Percentiles rank a stretch among this genome's conserved stretches.
Conservation (phyloP, 2,888 invertebrate species). For the Arenicola marina region DNA sequence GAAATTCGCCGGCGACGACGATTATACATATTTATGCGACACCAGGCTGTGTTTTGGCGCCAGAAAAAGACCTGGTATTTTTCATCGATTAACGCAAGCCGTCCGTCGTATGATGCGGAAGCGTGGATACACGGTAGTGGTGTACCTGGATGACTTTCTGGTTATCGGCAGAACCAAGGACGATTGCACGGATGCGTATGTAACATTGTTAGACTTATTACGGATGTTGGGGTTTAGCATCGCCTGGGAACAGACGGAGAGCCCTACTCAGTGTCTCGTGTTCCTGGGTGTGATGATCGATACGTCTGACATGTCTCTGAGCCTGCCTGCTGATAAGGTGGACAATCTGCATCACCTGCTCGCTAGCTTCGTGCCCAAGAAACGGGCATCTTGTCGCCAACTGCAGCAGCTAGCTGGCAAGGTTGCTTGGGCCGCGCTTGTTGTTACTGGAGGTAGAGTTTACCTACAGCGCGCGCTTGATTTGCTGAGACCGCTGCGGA, state of each 20-base stretch:
- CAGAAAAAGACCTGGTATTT: neutral
- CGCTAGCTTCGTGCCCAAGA: neutral
- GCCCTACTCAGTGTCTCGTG: neutral
- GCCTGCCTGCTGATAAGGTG: neutral
- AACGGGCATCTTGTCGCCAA: neutral
- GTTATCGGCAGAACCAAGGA: neutral
- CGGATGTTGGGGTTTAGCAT: conserved; percentile 3
- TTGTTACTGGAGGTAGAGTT: neutral
- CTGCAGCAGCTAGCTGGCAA: neutral
- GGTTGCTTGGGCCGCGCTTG: neutral
- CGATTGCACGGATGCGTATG: neutral
- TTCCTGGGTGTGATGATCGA: conserved; percentile 4
- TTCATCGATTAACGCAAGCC: neutral
- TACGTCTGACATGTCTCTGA: neutral
- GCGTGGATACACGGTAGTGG: neutral
- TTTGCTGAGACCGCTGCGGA: neutral
- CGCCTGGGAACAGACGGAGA: neutral
- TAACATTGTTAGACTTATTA: neutral
- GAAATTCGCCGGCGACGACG: neutral
- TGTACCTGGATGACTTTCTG: conserved; percentile 4
- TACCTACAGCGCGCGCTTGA: conserved; percentile 1
- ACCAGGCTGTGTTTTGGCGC: conserved; percentile 1
- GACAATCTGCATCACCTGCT: neutral
- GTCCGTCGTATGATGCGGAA: conserved; percentile 2
- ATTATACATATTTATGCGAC: neutral